phyloP scores from a whole-genome alignment of 2,888 invertebrate species.

The Serripes groenlandicus region DNA sequence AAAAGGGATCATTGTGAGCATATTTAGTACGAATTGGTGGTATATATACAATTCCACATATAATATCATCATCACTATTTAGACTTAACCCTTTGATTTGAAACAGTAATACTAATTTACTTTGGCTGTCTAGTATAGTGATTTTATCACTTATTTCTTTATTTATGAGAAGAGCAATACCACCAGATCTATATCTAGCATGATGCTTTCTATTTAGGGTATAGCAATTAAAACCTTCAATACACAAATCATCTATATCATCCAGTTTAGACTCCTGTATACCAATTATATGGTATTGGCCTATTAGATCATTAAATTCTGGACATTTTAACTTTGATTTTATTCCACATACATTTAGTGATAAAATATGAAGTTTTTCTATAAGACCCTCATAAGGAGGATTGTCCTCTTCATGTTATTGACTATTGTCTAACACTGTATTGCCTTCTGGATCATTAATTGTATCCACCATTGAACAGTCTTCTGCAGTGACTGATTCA shows the following conservation, averaged over 20 bases:
- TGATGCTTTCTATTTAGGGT: not conserved
- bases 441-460: too few relatives aligned
- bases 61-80: not conserved
- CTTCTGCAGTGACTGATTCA: too few relatives aligned
- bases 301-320: conserved; percentile 2
- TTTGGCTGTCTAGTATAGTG: not conserved
- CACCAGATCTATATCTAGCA: conserved; percentile 15
- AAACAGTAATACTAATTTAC: not conserved
- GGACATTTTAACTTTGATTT: conserved; percentile 9
- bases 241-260: not conserved
- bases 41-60: conserved; percentile 1
- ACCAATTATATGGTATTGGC: conserved; percentile 2
- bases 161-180: not conserved
- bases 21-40: conserved; percentile 13
- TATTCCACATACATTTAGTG: conserved; percentile 11
- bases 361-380: too few relatives aligned
- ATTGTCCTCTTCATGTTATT: too few relatives aligned
- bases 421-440: not conserved
- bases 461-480: too few relatives aligned
- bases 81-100: too few relatives aligned
- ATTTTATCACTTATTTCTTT: not conserved
- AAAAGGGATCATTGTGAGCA: not conserved
- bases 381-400: too few relatives aligned
- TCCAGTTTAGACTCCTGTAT: conserved; percentile 18
- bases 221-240: not conserved